Base-by-base conservation (phyloP, 2,888 invertebrate species). In the Mamestra brassicae region DNA sequence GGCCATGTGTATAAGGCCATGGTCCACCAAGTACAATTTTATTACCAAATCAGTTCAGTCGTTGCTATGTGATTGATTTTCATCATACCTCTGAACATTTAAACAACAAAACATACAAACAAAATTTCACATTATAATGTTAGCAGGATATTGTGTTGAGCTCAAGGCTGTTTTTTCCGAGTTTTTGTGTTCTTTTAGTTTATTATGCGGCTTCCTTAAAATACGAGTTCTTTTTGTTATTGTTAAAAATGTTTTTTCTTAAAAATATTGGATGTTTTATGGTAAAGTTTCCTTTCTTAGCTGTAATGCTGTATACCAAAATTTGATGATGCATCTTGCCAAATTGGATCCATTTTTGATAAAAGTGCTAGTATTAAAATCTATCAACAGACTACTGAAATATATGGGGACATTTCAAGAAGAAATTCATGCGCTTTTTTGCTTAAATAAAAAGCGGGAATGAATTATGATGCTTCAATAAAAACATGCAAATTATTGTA, bases 161-260 rank as follows among this genome's bases (percentile, higher is more conserved):
- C 1, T 69, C 74, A 55, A 6, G n/a, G 6, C 2, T 66, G 55
- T 26, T 38, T 73, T 63, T 60, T 8, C 52, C 7, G n/a, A 76
- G 65, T 73, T 70, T 69, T 36, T 70, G 58, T 63, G 10, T 73
- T 38, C 54, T 72, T 75, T 66, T 63, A 42, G 54, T 63, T 75
- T 15, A 60, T 67, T 73, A 80, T 65, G 36, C 74, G 52, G 63
- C 42, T 79, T 52, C 36, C 8, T 47, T 60, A 34, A 68, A 64
- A 55, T 4, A 1, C 0, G 15, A 36, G 8, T 47, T 58, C n/a
- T 17, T 71, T 65, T 66, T 78, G 60, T 65, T 61, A 42, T 71
- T 55, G 11, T 42, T 42, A 0, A 34, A 50, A 17, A 34, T 6
- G 4, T 38, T 50, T 7, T 68, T 52, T 54, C 36, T 47, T 50